A percentile compares a stretch with the other conserved stretches of the same genome.
Conservation (phyloP, 2,888 invertebrate species). For the Sussaba pulchella region DNA sequence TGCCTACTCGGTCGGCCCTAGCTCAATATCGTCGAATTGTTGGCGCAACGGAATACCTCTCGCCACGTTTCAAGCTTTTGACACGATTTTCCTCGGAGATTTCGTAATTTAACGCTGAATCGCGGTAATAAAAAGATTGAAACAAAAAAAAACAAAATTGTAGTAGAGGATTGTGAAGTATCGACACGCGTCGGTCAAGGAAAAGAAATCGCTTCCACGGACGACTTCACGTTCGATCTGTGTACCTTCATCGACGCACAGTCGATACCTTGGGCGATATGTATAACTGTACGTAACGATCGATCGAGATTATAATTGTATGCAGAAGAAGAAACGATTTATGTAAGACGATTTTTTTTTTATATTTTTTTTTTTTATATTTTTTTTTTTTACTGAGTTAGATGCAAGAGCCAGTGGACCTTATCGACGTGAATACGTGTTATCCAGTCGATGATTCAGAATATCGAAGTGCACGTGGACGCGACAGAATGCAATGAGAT, state of each 20-base stretch:
- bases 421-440: constrained; percentile 40
- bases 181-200: constrained; percentile 22
- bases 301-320: constrained; percentile 62
- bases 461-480: constrained; percentile 29
- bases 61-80: constrained; percentile 13
- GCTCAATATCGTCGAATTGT: constrained; percentile 34
- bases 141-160: constrained; percentile 12
- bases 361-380: no score
- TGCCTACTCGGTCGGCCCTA: neutral
- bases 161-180: constrained; percentile 6
- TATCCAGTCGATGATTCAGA: constrained; percentile 29
- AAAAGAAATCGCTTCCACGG: constrained; percentile 55
- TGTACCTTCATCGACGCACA: constrained; percentile 42
- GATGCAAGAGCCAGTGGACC: constrained; percentile 26
- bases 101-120: constrained; percentile 47
- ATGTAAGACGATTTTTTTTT: constrained; percentile 61
- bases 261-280: constrained; percentile 41
- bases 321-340: constrained; percentile 72
- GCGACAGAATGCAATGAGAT: constrained; percentile 31
- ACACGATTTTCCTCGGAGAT: constrained; percentile 14
- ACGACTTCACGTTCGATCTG: constrained; percentile 53
- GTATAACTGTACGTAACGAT: constrained; percentile 21
- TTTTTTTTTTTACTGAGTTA: constrained; percentile 29
- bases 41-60: constrained; percentile 15
- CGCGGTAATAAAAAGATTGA: constrained; percentile 1